These are phyloP conservation scores for Propithecus coquereli DNA, from an alignment of 2,113 vertebrate species.

Conservation along the genomic window DNA sequence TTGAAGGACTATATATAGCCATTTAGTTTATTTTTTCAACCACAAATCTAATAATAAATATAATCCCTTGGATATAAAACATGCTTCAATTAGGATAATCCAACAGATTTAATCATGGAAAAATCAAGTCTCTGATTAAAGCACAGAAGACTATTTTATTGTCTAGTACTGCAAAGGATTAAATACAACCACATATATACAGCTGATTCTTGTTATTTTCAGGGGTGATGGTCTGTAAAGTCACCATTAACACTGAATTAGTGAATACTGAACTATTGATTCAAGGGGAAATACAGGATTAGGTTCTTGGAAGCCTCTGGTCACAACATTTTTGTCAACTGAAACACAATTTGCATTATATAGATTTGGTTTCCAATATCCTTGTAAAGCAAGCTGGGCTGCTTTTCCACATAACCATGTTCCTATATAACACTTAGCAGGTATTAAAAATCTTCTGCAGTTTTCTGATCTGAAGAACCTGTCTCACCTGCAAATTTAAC, in stretches of 20 bases:
- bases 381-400: background rate
- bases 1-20: background rate
- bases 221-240: background rate
- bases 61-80: background rate
- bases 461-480: background rate
- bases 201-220: background rate
- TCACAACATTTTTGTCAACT: background rate
- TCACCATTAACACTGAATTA: background rate
- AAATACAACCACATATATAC: background rate
- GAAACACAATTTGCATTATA: background rate
- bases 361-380: background rate
- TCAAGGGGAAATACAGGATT: background rate
- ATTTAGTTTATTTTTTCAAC: slow-evolving; percentile 27
- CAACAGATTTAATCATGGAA: slow-evolving; percentile 17
- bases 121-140: background rate
- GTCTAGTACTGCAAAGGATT: background rate
- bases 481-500: background rate
- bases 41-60: background rate
- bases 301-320: background rate
- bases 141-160: background rate
- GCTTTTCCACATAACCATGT: background rate
- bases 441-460: background rate
- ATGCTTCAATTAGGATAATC: slow-evolving; percentile 22
- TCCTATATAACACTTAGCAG: background rate
- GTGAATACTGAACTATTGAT: background rate